Conservation (phyloP, 2,888 invertebrate genomes). For the Dynastes hyllus region DNA sequence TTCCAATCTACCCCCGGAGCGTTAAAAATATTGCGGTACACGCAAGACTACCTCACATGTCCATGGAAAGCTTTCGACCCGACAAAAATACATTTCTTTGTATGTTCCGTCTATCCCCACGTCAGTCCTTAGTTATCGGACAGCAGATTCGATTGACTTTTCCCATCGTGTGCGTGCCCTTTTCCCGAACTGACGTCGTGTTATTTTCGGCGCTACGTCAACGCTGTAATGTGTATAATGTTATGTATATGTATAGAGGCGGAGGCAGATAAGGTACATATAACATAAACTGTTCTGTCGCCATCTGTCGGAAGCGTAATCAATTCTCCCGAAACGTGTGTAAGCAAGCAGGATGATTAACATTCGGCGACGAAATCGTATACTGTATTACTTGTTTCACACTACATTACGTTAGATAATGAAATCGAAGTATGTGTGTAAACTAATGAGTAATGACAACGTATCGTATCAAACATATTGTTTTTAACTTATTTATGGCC, state of each 20-base stretch:
- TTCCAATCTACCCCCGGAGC: not conserved
- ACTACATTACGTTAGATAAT: too few relatives aligned
- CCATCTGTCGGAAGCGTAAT: conserved; percentile 2
- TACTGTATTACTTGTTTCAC: too few relatives aligned
- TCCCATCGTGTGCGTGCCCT: conserved; percentile 2
- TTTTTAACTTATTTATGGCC: too few relatives aligned
- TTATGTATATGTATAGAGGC: not conserved
- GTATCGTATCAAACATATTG: too few relatives aligned
- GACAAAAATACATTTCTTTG: conserved; percentile 1
- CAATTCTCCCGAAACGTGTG: not conserved
- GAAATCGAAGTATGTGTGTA: too few relatives aligned
- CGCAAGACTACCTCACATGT: not conserved
- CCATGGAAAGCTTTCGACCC: not conserved
- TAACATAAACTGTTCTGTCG: conserved; percentile 4
- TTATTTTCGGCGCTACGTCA: conserved; percentile 1
- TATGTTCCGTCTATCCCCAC: not conserved
- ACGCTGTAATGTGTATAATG: not conserved
- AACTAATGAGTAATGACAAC: too few relatives aligned
- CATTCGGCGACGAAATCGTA: too few relatives aligned
- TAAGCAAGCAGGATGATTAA: too few relatives aligned
- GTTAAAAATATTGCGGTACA: not conserved
- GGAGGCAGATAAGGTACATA: not conserved
- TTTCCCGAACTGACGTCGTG: not conserved
- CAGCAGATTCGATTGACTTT: conserved; percentile 8
- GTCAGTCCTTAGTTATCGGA: conserved; percentile 11